Evolutionary conservation across 2,888 invertebrate species (phyloP), one percentile per base, ranked within the genome.

Genomic region (Ophion obscuratus): DNA sequence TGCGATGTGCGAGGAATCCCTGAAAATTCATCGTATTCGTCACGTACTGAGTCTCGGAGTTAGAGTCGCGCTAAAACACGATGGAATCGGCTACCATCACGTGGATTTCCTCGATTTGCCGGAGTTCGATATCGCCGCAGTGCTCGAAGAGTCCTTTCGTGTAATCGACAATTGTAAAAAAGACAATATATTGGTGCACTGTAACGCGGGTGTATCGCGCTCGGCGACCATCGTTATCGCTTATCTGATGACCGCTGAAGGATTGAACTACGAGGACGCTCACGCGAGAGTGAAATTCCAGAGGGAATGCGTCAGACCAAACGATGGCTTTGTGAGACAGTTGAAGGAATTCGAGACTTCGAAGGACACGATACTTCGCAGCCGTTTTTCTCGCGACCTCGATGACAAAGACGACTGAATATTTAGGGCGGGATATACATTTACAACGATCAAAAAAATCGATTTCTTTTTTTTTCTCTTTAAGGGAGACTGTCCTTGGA

Each of bases 131-230:
- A 94, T 97, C 77, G 91, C 90, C 59, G 90, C 93, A 9, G 92
- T 95, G 57, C 92, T 97, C 61, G 90, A 93, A 11, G 93, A 95
- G 14, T 96, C 97, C 89, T 95, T 97, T 82, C 92, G 94, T 1
- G 97, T 97, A 90, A 96, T 98, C 71, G 95, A 96, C n/a, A 87
- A 93, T 59, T 89, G 92, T n/a, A 90, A 89, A 3, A 92, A 92
- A 36, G 95, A 96, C 40, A 95, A 95, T 91, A 95, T 98, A 75
- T 95, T 98, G 87, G 96, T 99, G 2, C 98, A 99, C 94, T 99
- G 99, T 92, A 99, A 98, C 94, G 98, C 98, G 0, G 99, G 99
- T 0, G 96, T 98, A 0, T 99, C 98, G 0, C 95, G 99, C 11
- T 97, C 98, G 2, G 95, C 98, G 0, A 95, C 97, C 84, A 95